These are phyloP conservation scores for Euleptes europaea DNA, from an alignment of 2,113 vertebrate genomes.

Conservation along the genomic window DNA sequence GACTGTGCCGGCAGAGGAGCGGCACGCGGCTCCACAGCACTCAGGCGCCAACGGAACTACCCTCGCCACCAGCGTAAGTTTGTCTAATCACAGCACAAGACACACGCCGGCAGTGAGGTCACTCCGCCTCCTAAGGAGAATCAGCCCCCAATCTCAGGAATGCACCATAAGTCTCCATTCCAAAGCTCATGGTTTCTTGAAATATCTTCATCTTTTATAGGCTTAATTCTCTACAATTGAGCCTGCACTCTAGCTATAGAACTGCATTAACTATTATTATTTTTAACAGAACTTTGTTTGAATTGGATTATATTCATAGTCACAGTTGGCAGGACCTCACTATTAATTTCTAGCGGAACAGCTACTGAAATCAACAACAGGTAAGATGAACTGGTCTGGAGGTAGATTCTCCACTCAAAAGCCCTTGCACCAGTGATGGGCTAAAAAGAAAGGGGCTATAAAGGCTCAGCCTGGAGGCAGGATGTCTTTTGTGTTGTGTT, in stretches of 20 bases:
- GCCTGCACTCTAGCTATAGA: not conserved
- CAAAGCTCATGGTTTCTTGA: not conserved
- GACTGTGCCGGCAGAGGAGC: no score
- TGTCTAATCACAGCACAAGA: no score
- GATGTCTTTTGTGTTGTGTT: not conserved
- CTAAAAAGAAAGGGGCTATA: not conserved
- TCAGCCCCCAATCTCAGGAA: no score
- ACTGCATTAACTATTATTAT: fast-evolving
- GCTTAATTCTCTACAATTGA: not conserved
- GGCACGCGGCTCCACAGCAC: no score
- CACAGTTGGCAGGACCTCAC: not conserved
- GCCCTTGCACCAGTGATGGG: not conserved
- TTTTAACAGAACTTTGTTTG: not conserved
- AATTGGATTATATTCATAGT: not conserved
- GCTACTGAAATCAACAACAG: fast-evolving
- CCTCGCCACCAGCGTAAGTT: no score
- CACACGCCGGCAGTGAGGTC: no score
- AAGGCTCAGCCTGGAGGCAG: no score
- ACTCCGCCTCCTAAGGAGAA: no score
- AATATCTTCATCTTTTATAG: not conserved
- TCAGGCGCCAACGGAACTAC: no score
- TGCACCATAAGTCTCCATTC: no score
- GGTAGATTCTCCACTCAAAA: not conserved
- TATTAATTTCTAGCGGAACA: not conserved
- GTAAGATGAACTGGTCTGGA: not conserved